Evolutionary conservation across 1,140 invertebrate genomes (phyloP).

Genomic region (Adoxophyes honmai): DNA sequence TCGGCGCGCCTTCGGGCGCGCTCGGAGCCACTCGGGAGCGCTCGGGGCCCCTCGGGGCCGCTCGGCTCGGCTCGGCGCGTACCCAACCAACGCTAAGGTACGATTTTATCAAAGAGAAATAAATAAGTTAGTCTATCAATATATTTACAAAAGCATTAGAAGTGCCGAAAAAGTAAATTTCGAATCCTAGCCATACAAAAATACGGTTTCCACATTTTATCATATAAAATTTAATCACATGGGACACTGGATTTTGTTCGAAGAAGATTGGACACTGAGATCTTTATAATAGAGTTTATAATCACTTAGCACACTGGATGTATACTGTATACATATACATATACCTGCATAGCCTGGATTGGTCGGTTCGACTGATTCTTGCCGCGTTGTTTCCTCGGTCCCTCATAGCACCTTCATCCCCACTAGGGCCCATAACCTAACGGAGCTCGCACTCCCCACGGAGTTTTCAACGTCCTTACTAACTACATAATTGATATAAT

Average conservation of each 20-base stretch:
- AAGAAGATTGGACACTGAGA: conserved; percentile 68
- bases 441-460: conserved; percentile 34
- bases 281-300: conserved; percentile 37
- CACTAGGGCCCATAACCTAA: conserved; percentile 44
- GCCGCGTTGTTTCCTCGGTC: conserved; percentile 35
- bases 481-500: conserved; percentile 54
- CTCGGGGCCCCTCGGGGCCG: conserved; percentile 5
- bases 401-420: conserved; percentile 62
- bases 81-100: conserved; percentile 31
- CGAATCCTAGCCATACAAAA: conserved; percentile 65
- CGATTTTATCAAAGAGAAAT: conserved; percentile 39
- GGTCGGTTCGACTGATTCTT: conserved; percentile 21
- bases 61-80: conserved; percentile 18
- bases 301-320: conserved; percentile 40
- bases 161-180: conserved; percentile 51
- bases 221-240: conserved; percentile 62
- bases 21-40: conserved; percentile 1
- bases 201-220: conserved; percentile 62
- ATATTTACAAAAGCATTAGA: conserved; percentile 75
- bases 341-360: conserved; percentile 34
- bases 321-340: conserved; percentile 25
- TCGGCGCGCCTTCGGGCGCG: not conserved
- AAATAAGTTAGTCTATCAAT: conserved; percentile 73
- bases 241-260: conserved; percentile 71
- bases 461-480: conserved; percentile 34